Evolutionary conservation across 2,888 invertebrate genomes (phyloP), one percentile per base, ranked within the genome.

Genomic region (Philhelius pedissequus): DNA sequence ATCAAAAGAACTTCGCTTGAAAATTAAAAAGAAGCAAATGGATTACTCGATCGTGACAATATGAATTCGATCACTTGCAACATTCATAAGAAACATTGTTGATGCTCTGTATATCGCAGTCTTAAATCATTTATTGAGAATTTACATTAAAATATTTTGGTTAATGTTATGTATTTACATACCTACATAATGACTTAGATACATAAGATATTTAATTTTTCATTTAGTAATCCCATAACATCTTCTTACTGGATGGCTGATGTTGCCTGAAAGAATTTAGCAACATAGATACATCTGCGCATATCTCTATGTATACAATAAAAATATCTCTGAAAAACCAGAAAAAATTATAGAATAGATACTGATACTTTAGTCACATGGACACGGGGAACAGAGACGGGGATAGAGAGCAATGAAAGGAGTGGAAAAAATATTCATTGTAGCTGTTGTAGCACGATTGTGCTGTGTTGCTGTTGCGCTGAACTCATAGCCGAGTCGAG

Each of bases 251-350:
- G 25, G 25, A 32, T 66, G 8, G 32, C 20, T 56, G 22, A 69
- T 62, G 68, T 77, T 82, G 77, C 77, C 62, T 82, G 77, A 73
- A 77, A 54, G 69, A 78, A 56, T 32, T 11, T 56, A 40, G 20
- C 64, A 74, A 78, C 73, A 66, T 64, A 79, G 78, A 71, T 79
- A 71, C 82, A 86, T 86, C 81, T 86, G 75, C 73, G 79, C 71
- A 13, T 80, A 83, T 77, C 74, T 86, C 81, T 74, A 56, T 71
- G 86, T 80, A 77, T 77, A 73, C 79, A 76, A 81, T 71, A 81
- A 79, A 84, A 86, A 80, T 86, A 86, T 86, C 78, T 86, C 82
- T 86, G 84, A 82, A 81, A 83, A 79, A 86, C 69, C 64, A 64
- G 48, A 75, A 84, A 58, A 82, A 79, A 83, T 56, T 70, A 68